phyloP scores from a whole-genome alignment of 2,888 invertebrate species.

The Trypoxylon attenuatum region DNA sequence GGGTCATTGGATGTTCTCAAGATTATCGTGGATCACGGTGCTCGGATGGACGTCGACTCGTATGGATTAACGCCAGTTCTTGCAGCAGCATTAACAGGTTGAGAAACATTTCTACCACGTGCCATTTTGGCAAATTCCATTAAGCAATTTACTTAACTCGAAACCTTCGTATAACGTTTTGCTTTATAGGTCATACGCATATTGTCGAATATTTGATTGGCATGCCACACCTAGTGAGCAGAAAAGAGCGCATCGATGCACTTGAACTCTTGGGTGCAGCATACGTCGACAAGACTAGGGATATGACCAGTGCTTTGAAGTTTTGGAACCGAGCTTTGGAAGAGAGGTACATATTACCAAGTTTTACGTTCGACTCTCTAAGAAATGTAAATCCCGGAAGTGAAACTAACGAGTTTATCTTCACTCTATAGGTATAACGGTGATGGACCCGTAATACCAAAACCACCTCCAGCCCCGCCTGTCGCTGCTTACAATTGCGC shows the following conservation, averaged over 20 bases:
- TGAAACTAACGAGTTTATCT: no score
- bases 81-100: slow-evolving; percentile 89
- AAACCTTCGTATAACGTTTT: not conserved
- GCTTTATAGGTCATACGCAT: slow-evolving; percentile 84
- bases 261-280: slow-evolving; percentile 95
- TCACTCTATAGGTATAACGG: slow-evolving; percentile 76
- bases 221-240: slow-evolving; percentile 80
- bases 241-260: slow-evolving; percentile 90
- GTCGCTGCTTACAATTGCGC: slow-evolving; percentile 93
- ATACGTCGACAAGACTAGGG: slow-evolving; percentile 96
- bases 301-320: slow-evolving; percentile 92
- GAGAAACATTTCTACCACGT: slow-evolving; percentile 18
- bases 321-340: slow-evolving; percentile 95
- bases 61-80: slow-evolving; percentile 97
- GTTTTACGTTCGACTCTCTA: not conserved
- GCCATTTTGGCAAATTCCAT: slow-evolving; percentile 10
- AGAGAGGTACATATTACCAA: slow-evolving; percentile 79
- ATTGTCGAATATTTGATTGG: slow-evolving; percentile 93
- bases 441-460: slow-evolving; percentile 82
- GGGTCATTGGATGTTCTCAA: slow-evolving; percentile 95
- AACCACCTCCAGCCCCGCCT: slow-evolving; percentile 82
- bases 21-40: slow-evolving; percentile 89
- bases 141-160: slow-evolving; percentile 10
- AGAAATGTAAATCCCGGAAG: no score
- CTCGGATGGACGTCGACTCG: slow-evolving; percentile 94